Evolutionary conservation across 2,113 vertebrate genomes (phyloP), one percentile per base, ranked within the genome.

Genomic region (Aldabrachelys gigantea): DNA sequence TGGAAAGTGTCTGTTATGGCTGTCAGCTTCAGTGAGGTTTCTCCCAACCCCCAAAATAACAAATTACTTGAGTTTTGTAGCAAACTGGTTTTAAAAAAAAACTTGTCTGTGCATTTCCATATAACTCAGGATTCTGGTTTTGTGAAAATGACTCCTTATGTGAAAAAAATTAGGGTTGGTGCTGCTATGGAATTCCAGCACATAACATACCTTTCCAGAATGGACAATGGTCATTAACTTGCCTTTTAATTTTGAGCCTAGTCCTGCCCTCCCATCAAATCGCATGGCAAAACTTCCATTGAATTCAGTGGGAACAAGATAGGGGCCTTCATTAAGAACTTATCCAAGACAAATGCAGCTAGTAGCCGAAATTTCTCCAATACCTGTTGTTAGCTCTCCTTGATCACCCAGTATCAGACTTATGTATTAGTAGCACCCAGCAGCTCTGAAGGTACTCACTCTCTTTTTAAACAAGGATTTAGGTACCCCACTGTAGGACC

Each of bases 391-490:
- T 90, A 31, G 4, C 47, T 91, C 88, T 91, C 56, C 44, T 90
- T 95, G 62, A 89, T 44, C 21, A 22, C 38, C 17, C 54, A 24
- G 90, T 57, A 92, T 79, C 78, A 94, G 82, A 87, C 87, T 57
- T 69, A 14, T 50, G 17, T 10, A 41, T 14, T 35, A 53, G 21
- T 91, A n/a, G 80, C 49, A 69, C 38, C 22, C 50, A 8, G 62
- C 29, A n/a, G 14, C 62, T n/a, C 35, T 2, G 35, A 24, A 88
- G 50, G 31, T 90, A 10, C 24, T 85, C 53, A 47, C 31, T 88
- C 22, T 31, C 19, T 96, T 72, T 95, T 54, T 78, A 92, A 87
- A 10, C 22, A 76, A n/a, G 80, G 75, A 81, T 89, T 83, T 69
- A 82, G 85, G 24, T 53, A 49, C 35, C 22, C n/a, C 65, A 82